These are phyloP conservation scores for Helogale parvula DNA, from an alignment of 2,113 vertebrate species.

Conservation along the genomic window DNA sequence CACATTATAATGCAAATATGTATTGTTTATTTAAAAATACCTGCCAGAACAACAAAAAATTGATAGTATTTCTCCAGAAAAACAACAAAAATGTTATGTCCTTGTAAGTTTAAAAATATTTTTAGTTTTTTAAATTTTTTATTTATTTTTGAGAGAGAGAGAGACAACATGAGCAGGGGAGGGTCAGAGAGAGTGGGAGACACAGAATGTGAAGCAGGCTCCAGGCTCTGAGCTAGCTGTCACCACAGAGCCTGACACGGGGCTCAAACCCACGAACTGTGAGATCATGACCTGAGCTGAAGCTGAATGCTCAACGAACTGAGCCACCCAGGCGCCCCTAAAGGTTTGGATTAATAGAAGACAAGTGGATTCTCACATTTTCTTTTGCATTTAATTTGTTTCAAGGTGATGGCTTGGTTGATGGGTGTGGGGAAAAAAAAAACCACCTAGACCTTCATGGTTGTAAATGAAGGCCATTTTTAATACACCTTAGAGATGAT, in stretches of 20 bases:
- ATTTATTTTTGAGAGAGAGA: too few relatives aligned
- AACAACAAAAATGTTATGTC: not conserved
- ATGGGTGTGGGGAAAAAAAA: not conserved
- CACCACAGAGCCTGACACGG: too few relatives aligned
- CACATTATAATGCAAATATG: not conserved
- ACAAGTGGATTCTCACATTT: not conserved
- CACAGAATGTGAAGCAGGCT: too few relatives aligned
- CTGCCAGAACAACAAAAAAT: not conserved
- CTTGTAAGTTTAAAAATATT: not conserved
- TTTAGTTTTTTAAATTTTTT: not conserved
- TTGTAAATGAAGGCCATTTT: not conserved
- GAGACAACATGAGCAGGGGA: too few relatives aligned
- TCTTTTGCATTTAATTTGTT: not conserved
- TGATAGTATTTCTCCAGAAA: too few relatives aligned
- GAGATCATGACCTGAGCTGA: too few relatives aligned
- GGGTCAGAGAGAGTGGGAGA: too few relatives aligned
- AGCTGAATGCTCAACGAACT: too few relatives aligned
- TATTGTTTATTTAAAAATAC: not conserved
- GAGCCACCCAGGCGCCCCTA: not conserved
- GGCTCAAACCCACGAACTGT: too few relatives aligned
- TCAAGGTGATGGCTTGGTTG: not conserved
- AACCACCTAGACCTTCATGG: not conserved
- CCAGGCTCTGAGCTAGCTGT: too few relatives aligned
- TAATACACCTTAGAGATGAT: not conserved
- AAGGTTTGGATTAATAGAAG: constrained; percentile 3